phyloP scores from a whole-genome alignment of 2,888 invertebrate genomes.

The Fragum whitleyi region DNA sequence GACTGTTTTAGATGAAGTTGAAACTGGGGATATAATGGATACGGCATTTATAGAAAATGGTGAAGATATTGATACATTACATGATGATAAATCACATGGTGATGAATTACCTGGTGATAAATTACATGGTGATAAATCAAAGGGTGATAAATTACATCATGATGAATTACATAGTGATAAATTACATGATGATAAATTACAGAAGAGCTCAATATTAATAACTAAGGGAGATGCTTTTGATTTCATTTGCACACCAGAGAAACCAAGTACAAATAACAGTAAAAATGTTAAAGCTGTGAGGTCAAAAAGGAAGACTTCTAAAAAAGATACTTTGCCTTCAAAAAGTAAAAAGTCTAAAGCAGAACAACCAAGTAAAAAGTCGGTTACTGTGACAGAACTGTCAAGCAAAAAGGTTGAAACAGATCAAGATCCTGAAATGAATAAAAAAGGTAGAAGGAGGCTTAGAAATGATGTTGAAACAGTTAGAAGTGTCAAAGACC shows the following conservation, averaged over 20 bases:
- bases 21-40: too few species aligned
- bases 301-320: not conserved
- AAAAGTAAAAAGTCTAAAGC: not conserved
- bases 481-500: constrained; percentile 13
- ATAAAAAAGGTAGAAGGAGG: constrained; percentile 11
- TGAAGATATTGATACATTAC: too few species aligned
- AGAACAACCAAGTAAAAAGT: not conserved
- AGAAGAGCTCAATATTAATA: not conserved
- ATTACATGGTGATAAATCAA: too few species aligned
- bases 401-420: not conserved
- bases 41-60: too few species aligned
- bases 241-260: not conserved
- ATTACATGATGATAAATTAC: not conserved
- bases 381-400: too few species aligned
- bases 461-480: constrained; percentile 19
- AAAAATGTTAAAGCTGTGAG: constrained; percentile 1
- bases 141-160: too few species aligned
- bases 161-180: too few species aligned
- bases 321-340: not conserved
- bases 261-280: not conserved
- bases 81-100: too few species aligned
- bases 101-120: too few species aligned
- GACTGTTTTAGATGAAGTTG: too few species aligned
- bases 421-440: not conserved
- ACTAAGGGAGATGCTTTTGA: constrained; percentile 8